These are phyloP conservation scores for Recurvirostra avosetta DNA, from an alignment of 2,113 vertebrate species.

Conservation along the genomic window DNA sequence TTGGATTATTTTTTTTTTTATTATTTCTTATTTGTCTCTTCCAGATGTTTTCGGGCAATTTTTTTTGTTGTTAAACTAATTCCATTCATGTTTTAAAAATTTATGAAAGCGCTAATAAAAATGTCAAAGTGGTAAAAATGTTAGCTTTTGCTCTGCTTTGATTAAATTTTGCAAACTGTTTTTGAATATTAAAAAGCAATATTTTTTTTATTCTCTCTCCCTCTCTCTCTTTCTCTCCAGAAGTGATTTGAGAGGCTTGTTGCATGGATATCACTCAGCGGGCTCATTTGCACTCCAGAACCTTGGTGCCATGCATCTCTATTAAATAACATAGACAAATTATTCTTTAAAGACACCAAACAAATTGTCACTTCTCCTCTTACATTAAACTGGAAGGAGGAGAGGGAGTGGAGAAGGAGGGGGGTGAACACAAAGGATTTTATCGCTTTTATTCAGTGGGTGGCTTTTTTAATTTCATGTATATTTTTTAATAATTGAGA, in stretches of 20 bases:
- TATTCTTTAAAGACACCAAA: slow-evolving; percentile 86
- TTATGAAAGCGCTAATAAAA: slow-evolving; percentile 87
- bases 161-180: slow-evolving; percentile 88
- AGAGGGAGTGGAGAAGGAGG: slow-evolving; percentile 44
- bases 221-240: slow-evolving; percentile 67
- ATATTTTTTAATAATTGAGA: slow-evolving; percentile 71
- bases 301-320: slow-evolving; percentile 82
- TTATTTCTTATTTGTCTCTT: slow-evolving; percentile 82
- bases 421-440: slow-evolving; percentile 63
- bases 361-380: slow-evolving; percentile 83
- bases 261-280: slow-evolving; percentile 76
- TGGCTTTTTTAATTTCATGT: slow-evolving; percentile 49
- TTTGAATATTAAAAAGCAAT: slow-evolving; percentile 88
- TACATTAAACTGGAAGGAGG: slow-evolving; percentile 73
- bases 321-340: slow-evolving; percentile 85
- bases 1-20: slow-evolving; percentile 68
- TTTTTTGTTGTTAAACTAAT: slow-evolving; percentile 83
- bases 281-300: slow-evolving; percentile 82
- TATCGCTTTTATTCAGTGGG: slow-evolving; percentile 64
- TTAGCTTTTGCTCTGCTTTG: slow-evolving; percentile 87
- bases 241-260: slow-evolving; percentile 74
- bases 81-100: slow-evolving; percentile 87
- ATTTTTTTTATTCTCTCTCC: slow-evolving; percentile 79
- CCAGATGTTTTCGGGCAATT: slow-evolving; percentile 85
- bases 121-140: slow-evolving; percentile 88